Evolutionary conservation across 2,888 invertebrate species (phyloP).

Genomic region (Seladonia tumulorum): DNA sequence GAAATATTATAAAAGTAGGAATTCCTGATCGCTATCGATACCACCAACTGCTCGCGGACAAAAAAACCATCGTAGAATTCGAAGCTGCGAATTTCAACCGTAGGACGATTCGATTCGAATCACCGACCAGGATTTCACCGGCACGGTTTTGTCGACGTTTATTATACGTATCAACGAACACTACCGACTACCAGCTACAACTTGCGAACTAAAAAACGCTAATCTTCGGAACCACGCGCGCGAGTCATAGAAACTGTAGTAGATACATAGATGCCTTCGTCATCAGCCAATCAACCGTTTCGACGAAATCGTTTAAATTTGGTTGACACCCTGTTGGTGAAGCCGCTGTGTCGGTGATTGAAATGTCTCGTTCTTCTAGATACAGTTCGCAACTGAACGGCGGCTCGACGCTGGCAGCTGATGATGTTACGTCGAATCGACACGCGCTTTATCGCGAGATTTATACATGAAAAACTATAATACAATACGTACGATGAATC

Average conservation of each 20-base stretch:
- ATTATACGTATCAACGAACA: background rate
- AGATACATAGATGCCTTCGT: background rate
- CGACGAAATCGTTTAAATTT: background rate
- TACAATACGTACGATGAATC: slow-evolving; percentile 74
- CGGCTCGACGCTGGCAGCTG: background rate
- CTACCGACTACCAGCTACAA: background rate
- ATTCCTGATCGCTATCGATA: slow-evolving; percentile 20
- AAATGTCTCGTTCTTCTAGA: background rate
- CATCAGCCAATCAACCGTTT: background rate
- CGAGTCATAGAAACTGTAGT: background rate
- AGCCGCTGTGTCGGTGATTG: background rate
- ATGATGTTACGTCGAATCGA: slow-evolving; percentile 39
- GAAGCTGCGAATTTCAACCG: slow-evolving; percentile 1
- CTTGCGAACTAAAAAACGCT: background rate
- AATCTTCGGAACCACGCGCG: background rate
- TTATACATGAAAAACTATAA: slow-evolving; percentile 77
- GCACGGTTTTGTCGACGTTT: background rate
- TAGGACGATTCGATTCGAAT: background rate
- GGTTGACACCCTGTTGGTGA: background rate
- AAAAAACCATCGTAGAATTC: slow-evolving; percentile 18
- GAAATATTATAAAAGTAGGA: slow-evolving; percentile 54
- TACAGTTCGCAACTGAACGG: background rate
- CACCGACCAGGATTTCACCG: background rate
- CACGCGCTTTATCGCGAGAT: slow-evolving; percentile 69
- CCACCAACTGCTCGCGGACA: background rate